Conservation (phyloP, 1,140 invertebrate genomes). For the Drosophila parabipectinata region DNA sequence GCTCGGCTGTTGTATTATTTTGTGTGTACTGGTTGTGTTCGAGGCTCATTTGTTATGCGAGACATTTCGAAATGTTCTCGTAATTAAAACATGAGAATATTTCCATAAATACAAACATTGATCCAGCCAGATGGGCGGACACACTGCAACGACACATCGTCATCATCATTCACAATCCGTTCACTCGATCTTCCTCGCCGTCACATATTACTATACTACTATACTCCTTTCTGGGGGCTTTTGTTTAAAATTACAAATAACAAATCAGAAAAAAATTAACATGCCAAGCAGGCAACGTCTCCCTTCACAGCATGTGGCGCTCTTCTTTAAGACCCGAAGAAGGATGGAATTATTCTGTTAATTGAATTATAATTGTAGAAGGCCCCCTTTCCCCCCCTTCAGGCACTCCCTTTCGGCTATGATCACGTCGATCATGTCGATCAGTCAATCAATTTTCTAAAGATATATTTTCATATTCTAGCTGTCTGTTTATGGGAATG, state of each 20-base stretch:
- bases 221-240: conserved; percentile 3
- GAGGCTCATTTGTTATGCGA: conserved; percentile 59
- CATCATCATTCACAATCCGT: conserved; percentile 35
- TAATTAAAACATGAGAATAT: conserved; percentile 75
- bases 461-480: conserved; percentile 63
- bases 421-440: conserved; percentile 71
- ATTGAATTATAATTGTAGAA: conserved; percentile 77
- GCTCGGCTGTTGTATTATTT: not conserved
- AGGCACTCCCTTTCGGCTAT: conserved; percentile 28
- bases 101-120: conserved; percentile 68
- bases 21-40: conserved; percentile 3
- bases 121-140: conserved; percentile 28
- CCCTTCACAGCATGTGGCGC: conserved; percentile 57
- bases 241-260: conserved; percentile 59
- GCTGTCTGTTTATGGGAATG: conserved; percentile 16
- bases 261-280: conserved; percentile 61
- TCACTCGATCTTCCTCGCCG: conserved; percentile 6
- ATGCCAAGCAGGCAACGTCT: conserved; percentile 62
- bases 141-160: conserved; percentile 41
- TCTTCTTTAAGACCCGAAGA: conserved; percentile 9
- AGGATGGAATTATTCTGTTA: conserved; percentile 64
- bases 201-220: no score
- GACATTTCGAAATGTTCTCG: conserved; percentile 58
- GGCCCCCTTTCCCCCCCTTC: not conserved
- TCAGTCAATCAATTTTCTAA: conserved; percentile 69